Base-by-base conservation (phyloP, 1,140 invertebrate genomes). In the Tetragonula clypearis region DNA sequence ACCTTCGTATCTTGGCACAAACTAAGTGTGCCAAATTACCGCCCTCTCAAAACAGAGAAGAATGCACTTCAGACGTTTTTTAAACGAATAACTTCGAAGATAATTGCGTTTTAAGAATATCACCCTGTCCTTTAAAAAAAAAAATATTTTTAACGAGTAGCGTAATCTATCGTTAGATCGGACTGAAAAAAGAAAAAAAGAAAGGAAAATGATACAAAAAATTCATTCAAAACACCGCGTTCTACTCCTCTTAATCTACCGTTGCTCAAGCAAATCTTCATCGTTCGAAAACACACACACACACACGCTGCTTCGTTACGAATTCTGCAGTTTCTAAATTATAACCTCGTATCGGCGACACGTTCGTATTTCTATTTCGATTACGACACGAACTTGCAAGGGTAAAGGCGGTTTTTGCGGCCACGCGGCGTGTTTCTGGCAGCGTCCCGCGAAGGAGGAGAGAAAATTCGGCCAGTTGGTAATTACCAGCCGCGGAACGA, bases 401-500 rank as follows among this genome's bases (percentile, higher is more conserved):
- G n/a, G 15, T 2, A 17, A 14, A n/a, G 4, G n/a, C 62, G 5
- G 5, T 66, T 66, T 66, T 68, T 12, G 30, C 41, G 9, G 35
- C 21, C 30, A 23, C 26, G 49, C 49, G 49, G 49, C 41, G 19
- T 49, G 58, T 66, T 83, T 30, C 62, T 77, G 56, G 76, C 79
- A 71, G 76, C 66, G 35, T 62, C 15, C 15, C 21, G 55, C 26
- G 69, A 77, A 68, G 26, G 35, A 68, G n/a, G 53, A 76, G 41
- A n/a, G n/a, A 41, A 41, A 12, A 68, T 71, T 78, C 30, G 60
- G 60, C 60, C 3, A 23, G 3, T 66, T 80, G 87, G 87, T 89
- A 89, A 89, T 89, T 89, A 89, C 88, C 87, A 73, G 66, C 79
- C 58, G 79, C 75, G 83, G 78, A 82, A 86, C 86, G 79, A n/a